Evolutionary conservation across 2,888 invertebrate species (phyloP), one percentile per base, ranked within the genome.

Genomic region (Lordiphosa andalusiaca): DNA sequence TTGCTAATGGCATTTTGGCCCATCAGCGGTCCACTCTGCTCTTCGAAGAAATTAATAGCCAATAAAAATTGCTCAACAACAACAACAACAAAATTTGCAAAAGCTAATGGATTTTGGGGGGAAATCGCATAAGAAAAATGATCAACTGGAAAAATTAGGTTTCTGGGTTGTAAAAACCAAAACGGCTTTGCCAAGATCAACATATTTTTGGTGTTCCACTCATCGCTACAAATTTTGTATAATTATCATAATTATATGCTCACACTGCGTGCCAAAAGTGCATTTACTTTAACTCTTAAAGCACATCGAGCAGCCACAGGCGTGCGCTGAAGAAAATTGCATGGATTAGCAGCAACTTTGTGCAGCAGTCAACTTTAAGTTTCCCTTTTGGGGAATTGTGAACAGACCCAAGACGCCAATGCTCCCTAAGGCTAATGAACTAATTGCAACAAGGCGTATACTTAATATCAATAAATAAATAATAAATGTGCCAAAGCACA

Each of bases 401-500:
- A 63, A 63, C 48, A 37, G 65, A 64, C 65, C 59, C 47, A 19
- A 19, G 53, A 41, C 46, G 53, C 12, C 16, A 19, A n/a, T 6
- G 12, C 30, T 71, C 59, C 82, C 71, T 48, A 12, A 48, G 63
- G 74, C 62, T 56, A 69, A 67, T 76, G 56, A 67, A 63, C 60
- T 84, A 84, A 80, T 81, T 80, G 84, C 82, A 68, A 60, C 61
- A 49, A 33, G 51, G 53, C 70, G 66, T 69, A 70, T 62, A 66
- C 63, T 69, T 73, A 67, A 74, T 75, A 75, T 69, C 69, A 61
- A 78, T 81, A 72, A 67, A 80, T 82, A 80, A 67, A 64, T 78
- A 82, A 74, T 78, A 58, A 66, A 72, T 77, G 50, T 37, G 51
- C 41, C 40, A 37, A 52, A 19, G 58, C 65, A 47, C 44, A 55